These are phyloP conservation scores for Erebia palarica DNA, from an alignment of 2,888 invertebrate genomes.

Conservation along the genomic window DNA sequence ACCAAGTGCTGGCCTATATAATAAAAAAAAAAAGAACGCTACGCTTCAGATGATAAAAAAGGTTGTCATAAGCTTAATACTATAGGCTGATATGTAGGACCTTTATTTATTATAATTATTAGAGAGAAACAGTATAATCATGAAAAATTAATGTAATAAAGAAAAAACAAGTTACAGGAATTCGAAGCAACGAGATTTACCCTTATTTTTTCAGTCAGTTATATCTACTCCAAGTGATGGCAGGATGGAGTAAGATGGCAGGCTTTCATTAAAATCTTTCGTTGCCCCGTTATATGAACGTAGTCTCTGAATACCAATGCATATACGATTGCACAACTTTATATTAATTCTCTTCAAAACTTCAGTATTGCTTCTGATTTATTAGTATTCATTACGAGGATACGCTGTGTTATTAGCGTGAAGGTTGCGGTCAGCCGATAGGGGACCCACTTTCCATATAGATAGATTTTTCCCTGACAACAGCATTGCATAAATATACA, in stretches of 20 bases:
- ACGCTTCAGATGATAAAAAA: too few relatives aligned
- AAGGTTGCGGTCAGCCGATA: conserved; percentile 52
- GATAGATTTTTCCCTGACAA: conserved; percentile 50
- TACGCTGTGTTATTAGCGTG: conserved; percentile 46
- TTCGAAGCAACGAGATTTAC: neutral
- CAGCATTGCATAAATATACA: conserved; percentile 45
- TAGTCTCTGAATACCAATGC: conserved; percentile 75
- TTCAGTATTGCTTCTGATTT: conserved; percentile 70
- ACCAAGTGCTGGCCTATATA: too few relatives aligned
- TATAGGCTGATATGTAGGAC: too few relatives aligned
- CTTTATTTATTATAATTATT: neutral
- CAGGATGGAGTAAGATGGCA: conserved; percentile 52
- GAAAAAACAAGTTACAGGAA: neutral
- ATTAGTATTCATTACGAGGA: conserved; percentile 69
- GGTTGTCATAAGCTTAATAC: too few relatives aligned
- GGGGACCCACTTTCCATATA: conserved; percentile 55
- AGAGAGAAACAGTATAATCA: neutral
- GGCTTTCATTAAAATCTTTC: conserved; percentile 79
- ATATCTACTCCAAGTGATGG: conserved; percentile 53
- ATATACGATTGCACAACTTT: conserved; percentile 75
- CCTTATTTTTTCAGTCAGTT: conserved; percentile 16
- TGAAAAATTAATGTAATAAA: neutral
- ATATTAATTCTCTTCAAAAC: conserved; percentile 78
- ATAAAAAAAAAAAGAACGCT: too few relatives aligned
- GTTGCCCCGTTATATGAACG: conserved; percentile 73